These are phyloP conservation scores for Apamea epomidion DNA, from an alignment of 2,888 invertebrate genomes.

Conservation along the genomic window DNA sequence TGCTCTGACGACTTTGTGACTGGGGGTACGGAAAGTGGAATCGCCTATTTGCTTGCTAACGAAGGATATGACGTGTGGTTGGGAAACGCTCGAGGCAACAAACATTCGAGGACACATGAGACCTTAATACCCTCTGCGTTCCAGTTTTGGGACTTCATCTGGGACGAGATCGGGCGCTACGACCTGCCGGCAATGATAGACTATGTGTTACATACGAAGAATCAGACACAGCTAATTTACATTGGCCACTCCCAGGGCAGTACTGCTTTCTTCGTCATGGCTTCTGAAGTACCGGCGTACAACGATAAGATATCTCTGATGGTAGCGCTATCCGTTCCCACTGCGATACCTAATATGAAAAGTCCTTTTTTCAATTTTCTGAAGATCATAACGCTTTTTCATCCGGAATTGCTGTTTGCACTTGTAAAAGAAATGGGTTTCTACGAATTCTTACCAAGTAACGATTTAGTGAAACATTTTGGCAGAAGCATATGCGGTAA, in stretches of 20 bases:
- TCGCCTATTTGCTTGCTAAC: conserved; percentile 87
- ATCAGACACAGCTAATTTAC: conserved; percentile 91
- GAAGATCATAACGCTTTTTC: conserved; percentile 46
- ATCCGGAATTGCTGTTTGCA: conserved; percentile 47
- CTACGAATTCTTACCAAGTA: conserved; percentile 51
- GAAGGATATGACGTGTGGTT: conserved; percentile 94
- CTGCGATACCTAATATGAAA: conserved; percentile 67
- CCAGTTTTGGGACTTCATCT: conserved; percentile 92
- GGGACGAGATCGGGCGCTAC: conserved; percentile 94
- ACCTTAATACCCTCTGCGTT: conserved; percentile 74
- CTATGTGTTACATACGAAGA: conserved; percentile 90
- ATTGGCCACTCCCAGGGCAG: conserved; percentile 94
- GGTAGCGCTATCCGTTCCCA: conserved; percentile 72
- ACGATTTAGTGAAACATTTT: conserved; percentile 37
- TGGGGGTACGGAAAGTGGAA: conserved; percentile 89
- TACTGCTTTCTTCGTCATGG: conserved; percentile 91
- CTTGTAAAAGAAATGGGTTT: conserved; percentile 44
- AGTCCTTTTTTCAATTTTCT: conserved; percentile 57
- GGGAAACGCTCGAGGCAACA: conserved; percentile 93
- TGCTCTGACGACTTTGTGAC: conserved; percentile 93
- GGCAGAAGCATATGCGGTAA: conserved; percentile 42
- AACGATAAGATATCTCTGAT: conserved; percentile 90
- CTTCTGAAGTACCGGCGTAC: conserved; percentile 90
- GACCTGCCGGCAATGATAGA: conserved; percentile 95
- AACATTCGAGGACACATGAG: conserved; percentile 90